Percentiles rank a stretch among this genome's conserved stretches.
Evolutionary conservation across 2,113 vertebrate genomes (phyloP).

Genomic region (Speoplatyrhinus poulsoni): DNA sequence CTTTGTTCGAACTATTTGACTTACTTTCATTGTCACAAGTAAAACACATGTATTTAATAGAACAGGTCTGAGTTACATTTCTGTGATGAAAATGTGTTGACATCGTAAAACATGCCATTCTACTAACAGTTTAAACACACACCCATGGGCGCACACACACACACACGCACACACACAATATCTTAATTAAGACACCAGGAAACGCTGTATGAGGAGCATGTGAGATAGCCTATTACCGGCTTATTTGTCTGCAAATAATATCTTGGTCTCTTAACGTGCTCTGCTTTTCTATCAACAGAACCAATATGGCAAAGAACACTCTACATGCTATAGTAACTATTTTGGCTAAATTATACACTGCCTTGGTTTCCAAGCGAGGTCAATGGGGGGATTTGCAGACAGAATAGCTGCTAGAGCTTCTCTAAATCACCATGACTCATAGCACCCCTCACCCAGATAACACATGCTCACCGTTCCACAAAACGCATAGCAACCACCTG

Average conservation of each 20-base stretch:
- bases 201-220: no score
- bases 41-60: conserved; percentile 17
- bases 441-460: conserved; percentile 1
- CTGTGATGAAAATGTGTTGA: conserved; percentile 18
- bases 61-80: conserved; percentile 29
- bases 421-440: not conserved
- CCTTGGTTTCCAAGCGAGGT: not conserved
- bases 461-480: conserved; percentile 36
- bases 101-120: conserved; percentile 9
- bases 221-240: no score
- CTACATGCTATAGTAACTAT: not conserved
- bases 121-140: not conserved
- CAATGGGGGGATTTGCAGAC: not conserved
- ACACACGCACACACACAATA: not conserved
- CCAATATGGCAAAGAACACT: not conserved
- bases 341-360: not conserved
- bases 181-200: not conserved
- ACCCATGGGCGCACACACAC: not conserved
- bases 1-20: no score
- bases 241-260: no score
- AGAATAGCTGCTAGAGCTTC: conserved; percentile 15
- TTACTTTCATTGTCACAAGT: conserved; percentile 4
- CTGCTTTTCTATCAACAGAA: not conserved
- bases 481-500: conserved; percentile 15
- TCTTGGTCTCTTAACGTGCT: no score